Conservation (phyloP, 2,888 invertebrate species). For the Vanessa cardui region DNA sequence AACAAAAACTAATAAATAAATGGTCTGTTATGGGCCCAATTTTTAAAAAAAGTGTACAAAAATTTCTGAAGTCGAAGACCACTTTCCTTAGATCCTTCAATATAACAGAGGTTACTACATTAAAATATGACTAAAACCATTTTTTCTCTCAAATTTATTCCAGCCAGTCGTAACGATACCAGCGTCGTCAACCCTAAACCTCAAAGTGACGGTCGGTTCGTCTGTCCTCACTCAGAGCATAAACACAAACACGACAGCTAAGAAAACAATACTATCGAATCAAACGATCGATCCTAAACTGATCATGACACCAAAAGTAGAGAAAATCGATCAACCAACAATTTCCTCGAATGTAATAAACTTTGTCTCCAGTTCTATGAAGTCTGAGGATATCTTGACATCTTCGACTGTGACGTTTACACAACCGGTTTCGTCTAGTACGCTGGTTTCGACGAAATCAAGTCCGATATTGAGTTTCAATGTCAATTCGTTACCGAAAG, state of each 20-base stretch:
- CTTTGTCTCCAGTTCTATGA: conserved; percentile 8
- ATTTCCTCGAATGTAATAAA: not conserved
- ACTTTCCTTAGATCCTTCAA: not conserved
- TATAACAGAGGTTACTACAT: not conserved
- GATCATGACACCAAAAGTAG: conserved; percentile 28
- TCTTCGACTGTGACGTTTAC: conserved; percentile 15
- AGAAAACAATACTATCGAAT: conserved; percentile 28
- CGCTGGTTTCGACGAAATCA: conserved; percentile 22
- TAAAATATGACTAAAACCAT: no score
- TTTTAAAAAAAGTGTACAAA: no score
- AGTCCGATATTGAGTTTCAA: conserved; percentile 47
- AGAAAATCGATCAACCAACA: conserved; percentile 17
- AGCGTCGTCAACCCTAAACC: conserved; percentile 50
- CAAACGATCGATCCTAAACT: conserved; percentile 31
- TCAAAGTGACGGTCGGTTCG: conserved; percentile 61
- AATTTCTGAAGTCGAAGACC: no score
- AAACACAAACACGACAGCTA: conserved; percentile 45
- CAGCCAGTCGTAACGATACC: conserved; percentile 47
- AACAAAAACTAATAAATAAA: no score
- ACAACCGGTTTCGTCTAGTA: conserved; percentile 25
- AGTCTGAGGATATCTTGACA: conserved; percentile 9
- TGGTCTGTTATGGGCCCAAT: no score
- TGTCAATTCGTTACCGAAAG: conserved; percentile 50
- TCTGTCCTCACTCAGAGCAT: conserved; percentile 61
- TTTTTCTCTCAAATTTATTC: conserved; percentile 34